Conservation (phyloP, 2,797 vertebrate species). For the Poecilia wingei region DNA sequence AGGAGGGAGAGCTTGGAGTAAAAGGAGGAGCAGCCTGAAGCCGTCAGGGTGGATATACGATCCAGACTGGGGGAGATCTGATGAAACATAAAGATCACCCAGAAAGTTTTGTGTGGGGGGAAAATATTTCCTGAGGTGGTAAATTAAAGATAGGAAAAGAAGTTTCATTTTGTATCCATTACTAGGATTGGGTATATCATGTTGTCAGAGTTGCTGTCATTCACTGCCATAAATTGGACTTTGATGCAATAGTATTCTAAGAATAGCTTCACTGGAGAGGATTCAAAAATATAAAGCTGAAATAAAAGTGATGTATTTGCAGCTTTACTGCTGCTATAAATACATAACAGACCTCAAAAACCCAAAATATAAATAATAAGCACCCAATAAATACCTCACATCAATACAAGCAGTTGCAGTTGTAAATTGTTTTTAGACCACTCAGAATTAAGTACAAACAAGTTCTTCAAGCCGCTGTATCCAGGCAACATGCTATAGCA, state of each 20-base stretch:
- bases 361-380: not conserved
- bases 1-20: constrained; percentile 38
- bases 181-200: not conserved
- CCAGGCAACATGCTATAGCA: not conserved
- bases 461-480: not conserved
- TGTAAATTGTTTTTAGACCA: not conserved
- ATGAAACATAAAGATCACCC: constrained; percentile 47
- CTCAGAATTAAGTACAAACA: not conserved
- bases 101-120: constrained; percentile 17
- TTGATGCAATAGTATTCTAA: not conserved
- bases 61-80: constrained; percentile 6
- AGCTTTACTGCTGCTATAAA: not conserved
- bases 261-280: not conserved
- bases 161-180: not conserved
- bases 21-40: constrained; percentile 36
- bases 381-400: not conserved
- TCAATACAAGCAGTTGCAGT: not conserved
- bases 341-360: not conserved
- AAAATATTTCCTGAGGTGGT: constrained; percentile 13
- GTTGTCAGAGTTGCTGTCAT: not conserved
- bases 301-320: not conserved
- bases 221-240: not conserved
- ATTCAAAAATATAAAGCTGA: not conserved
- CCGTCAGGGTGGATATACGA: constrained; percentile 33
- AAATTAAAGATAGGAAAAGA: not conserved